phyloP scores from a whole-genome alignment of 2,113 vertebrate species.

The Mirza zaza region DNA sequence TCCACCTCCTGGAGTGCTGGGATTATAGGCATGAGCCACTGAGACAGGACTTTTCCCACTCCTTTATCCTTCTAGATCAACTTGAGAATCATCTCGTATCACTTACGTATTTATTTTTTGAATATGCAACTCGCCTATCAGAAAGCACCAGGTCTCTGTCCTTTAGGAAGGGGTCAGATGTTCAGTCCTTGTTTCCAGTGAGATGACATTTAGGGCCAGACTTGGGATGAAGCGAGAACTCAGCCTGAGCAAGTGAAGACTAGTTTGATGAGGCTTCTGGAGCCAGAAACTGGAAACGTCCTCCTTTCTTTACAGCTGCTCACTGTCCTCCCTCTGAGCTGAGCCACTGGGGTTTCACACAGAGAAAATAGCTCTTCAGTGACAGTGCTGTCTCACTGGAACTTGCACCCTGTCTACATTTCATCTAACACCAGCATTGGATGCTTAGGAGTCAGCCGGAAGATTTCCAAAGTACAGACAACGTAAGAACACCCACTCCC shows the following conservation, averaged over 20 bases:
- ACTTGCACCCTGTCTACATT: not conserved
- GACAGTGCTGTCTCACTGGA: not conserved
- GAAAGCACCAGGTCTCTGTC: not conserved
- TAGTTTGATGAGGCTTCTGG: not conserved
- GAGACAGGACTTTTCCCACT: no score
- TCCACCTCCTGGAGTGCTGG: no score
- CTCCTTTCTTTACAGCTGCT: not conserved
- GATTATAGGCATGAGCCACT: no score
- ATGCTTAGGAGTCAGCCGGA: not conserved
- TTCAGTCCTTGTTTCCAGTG: not conserved
- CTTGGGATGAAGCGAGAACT: not conserved
- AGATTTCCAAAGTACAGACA: not conserved
- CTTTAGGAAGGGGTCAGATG: not conserved
- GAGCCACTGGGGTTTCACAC: not conserved
- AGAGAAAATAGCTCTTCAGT: not conserved
- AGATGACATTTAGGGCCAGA: not conserved
- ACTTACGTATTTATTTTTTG: not conserved
- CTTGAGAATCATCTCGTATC: not conserved
- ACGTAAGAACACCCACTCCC: not conserved
- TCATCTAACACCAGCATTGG: not conserved
- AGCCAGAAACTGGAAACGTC: not conserved
- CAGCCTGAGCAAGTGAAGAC: not conserved
- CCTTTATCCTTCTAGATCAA: not conserved
- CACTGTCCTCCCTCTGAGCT: not conserved
- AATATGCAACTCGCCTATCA: not conserved